These are phyloP conservation scores for Drosophila nr. perissopoda DNA, from an alignment of 2,888 invertebrate species.

Conservation along the genomic window DNA sequence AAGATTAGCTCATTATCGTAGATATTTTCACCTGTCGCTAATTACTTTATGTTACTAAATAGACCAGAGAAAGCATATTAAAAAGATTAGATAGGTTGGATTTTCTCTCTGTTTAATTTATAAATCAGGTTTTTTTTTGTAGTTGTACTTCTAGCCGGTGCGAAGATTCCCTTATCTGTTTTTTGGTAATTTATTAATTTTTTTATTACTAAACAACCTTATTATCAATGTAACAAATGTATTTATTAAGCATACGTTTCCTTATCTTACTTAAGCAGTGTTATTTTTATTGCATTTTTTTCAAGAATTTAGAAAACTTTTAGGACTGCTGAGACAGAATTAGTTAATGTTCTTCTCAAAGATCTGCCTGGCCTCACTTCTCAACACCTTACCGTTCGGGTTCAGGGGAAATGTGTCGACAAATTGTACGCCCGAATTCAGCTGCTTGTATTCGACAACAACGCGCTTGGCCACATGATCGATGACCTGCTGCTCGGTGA, in stretches of 20 bases:
- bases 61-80: slow-evolving; percentile 9
- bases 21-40: not conserved
- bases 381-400: slow-evolving; percentile 69
- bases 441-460: slow-evolving; percentile 65
- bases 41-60: not conserved
- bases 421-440: slow-evolving; percentile 75
- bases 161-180: not conserved
- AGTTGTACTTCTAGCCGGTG: too few relatives aligned
- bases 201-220: not conserved
- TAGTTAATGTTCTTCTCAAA: slow-evolving; percentile 39
- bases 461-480: slow-evolving; percentile 58
- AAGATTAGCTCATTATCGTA: not conserved
- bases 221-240: not conserved
- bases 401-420: slow-evolving; percentile 71
- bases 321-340: not conserved
- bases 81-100: slow-evolving; percentile 18
- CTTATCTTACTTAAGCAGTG: slow-evolving; percentile 13
- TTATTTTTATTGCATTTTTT: not conserved
- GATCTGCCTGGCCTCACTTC: slow-evolving; percentile 43
- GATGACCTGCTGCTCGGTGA: slow-evolving; percentile 54
- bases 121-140: too few relatives aligned
- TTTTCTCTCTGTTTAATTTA: not conserved
- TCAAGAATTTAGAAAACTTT: not conserved
- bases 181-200: too few relatives aligned
- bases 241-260: slow-evolving; percentile 3